Conservation (phyloP, 2,113 vertebrate genomes). For the Nestor notabilis region DNA sequence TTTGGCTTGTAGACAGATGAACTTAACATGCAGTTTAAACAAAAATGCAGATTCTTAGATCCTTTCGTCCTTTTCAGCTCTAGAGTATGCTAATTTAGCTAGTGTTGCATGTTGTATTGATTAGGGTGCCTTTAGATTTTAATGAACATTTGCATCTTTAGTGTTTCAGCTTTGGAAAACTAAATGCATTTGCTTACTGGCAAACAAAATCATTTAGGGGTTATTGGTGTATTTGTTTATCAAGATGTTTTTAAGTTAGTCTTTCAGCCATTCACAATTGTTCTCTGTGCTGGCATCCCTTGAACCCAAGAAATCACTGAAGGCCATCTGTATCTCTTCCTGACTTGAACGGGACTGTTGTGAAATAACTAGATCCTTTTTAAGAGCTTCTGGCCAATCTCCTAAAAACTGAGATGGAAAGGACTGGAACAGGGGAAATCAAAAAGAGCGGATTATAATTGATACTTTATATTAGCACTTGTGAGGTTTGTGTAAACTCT, state of each 20-base stretch:
- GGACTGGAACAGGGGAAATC: neutral
- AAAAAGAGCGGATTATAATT: neutral
- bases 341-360: neutral
- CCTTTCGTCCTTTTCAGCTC: neutral
- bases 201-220: neutral
- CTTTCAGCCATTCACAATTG: constrained; percentile 18
- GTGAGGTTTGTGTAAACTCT: neutral
- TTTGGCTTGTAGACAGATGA: constrained; percentile 24
- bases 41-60: neutral
- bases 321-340: constrained; percentile 20
- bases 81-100: neutral
- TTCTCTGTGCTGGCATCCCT: constrained; percentile 3
- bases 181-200: neutral
- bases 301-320: constrained; percentile 16
- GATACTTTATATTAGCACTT: neutral
- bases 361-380: constrained; percentile 2
- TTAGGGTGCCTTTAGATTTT: constrained; percentile 4
- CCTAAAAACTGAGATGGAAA: neutral
- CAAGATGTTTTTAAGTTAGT: constrained; percentile 20
- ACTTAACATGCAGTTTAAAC: neutral
- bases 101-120: neutral
- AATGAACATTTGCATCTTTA: neutral
- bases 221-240: constrained; percentile 28
- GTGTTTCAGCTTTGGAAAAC: neutral
- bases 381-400: constrained; percentile 4